Evolutionary conservation across 2,888 invertebrate genomes (phyloP).

Genomic region (Conops quadrifasciatus): DNA sequence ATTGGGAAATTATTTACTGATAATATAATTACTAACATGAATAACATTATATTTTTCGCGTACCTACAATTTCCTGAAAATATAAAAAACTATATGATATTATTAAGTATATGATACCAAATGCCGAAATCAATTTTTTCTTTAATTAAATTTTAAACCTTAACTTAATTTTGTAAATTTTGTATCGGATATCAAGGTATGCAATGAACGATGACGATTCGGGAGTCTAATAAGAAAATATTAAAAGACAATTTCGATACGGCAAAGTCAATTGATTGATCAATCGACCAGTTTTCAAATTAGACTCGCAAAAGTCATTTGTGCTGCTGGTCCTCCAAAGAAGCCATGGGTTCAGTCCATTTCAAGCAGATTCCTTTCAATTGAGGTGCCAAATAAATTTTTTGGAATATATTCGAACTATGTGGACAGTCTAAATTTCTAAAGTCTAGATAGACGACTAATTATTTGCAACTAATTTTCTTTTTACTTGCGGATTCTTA

Average conservation of each 20-base stretch:
- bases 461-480: slow-evolving; percentile 33
- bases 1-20: too few species aligned
- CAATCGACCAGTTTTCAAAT: slow-evolving; percentile 56
- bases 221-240: slow-evolving; percentile 65
- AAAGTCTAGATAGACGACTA: slow-evolving; percentile 30
- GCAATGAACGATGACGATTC: slow-evolving; percentile 55
- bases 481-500: slow-evolving; percentile 32
- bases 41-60: too few species aligned
- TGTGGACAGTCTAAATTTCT: slow-evolving; percentile 37
- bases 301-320: slow-evolving; percentile 63
- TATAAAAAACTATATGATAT: too few species aligned
- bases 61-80: too few species aligned
- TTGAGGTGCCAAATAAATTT: background rate
- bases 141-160: background rate
- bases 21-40: too few species aligned
- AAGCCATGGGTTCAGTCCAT: background rate
- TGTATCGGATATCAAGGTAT: background rate
- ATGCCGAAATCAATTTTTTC: too few species aligned
- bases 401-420: slow-evolving; percentile 19
- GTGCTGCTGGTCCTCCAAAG: too few species aligned
- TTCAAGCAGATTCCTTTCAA: background rate
- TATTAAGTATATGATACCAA: too few species aligned
- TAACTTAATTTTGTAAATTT: background rate
- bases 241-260: background rate
- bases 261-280: background rate